Evolutionary conservation across 2,888 invertebrate species (phyloP).

Genomic region (Stegana nigrithorax): DNA sequence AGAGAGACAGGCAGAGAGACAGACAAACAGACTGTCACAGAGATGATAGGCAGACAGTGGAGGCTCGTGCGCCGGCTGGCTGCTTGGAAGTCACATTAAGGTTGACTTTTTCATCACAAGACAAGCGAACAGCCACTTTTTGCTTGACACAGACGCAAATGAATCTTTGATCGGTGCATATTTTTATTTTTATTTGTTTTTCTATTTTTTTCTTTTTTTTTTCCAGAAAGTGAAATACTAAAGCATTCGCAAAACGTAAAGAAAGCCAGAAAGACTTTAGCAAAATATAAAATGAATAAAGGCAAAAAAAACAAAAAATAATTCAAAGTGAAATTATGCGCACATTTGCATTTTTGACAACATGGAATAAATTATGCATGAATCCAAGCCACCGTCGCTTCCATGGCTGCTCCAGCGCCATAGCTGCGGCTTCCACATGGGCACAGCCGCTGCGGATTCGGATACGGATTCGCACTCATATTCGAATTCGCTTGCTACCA

Average conservation of each 20-base stretch:
- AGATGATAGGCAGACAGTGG: not conserved
- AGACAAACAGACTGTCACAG: no score
- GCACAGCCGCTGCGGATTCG: no score
- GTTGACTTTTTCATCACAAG: no score
- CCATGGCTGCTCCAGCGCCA: not conserved
- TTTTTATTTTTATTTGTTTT: no score
- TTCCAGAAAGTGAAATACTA: no score
- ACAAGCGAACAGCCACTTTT: not conserved
- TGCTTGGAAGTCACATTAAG: no score
- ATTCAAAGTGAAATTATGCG: slow-evolving; percentile 37
- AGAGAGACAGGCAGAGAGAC: no score
- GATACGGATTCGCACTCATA: no score
- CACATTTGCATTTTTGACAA: slow-evolving; percentile 25
- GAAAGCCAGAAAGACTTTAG: not conserved
- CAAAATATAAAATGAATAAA: not conserved
- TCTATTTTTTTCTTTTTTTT: no score
- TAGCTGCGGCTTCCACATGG: no score
- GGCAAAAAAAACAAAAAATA: not conserved
- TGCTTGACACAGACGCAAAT: not conserved
- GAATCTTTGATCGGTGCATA: slow-evolving; percentile 5
- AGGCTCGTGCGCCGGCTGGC: no score
- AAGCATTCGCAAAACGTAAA: slow-evolving; percentile 3
- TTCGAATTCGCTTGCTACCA: no score
- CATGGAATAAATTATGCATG: slow-evolving; percentile 44
- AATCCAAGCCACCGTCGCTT: not conserved